Conservation (phyloP, 2,797 vertebrate species). For the Rhinatrema bivittatum region DNA sequence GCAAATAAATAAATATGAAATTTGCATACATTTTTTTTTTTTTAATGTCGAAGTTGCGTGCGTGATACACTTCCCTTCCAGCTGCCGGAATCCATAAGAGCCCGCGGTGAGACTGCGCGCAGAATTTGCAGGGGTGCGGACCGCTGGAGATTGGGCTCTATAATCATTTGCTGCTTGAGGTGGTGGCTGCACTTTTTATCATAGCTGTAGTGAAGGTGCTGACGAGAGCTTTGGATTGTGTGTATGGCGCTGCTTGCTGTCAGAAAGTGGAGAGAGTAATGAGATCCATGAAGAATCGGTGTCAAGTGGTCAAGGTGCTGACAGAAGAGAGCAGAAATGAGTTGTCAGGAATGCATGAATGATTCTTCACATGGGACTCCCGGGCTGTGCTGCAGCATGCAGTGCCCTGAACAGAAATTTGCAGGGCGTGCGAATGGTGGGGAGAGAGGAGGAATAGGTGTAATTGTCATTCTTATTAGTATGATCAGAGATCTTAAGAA, state of each 20-base stretch:
- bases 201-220: too few relatives aligned
- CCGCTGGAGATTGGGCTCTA: too few relatives aligned
- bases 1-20: too few relatives aligned
- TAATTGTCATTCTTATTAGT: too few relatives aligned
- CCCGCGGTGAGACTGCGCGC: too few relatives aligned
- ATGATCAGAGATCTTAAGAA: too few relatives aligned
- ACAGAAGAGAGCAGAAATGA: neutral
- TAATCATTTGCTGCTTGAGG: too few relatives aligned
- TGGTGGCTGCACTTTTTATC: too few relatives aligned
- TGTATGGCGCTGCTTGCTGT: neutral
- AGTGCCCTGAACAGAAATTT: constrained; percentile 1
- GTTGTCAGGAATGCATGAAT: neutral
- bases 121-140: too few relatives aligned
- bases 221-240: neutral
- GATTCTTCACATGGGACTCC: neutral
- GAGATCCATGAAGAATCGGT: constrained; percentile 6
- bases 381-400: neutral
- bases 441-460: neutral
- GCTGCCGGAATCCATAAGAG: too few relatives aligned
- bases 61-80: neutral
- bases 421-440: too few relatives aligned
- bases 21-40: too few relatives aligned
- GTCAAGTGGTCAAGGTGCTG: neutral
- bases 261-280: neutral
- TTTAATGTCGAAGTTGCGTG: constrained; percentile 9